Percentiles rank a stretch among this genome's conserved stretches.
phyloP scores from a whole-genome alignment of 64 coral and sea anemone species.

The Orbicella faveolata region DNA sequence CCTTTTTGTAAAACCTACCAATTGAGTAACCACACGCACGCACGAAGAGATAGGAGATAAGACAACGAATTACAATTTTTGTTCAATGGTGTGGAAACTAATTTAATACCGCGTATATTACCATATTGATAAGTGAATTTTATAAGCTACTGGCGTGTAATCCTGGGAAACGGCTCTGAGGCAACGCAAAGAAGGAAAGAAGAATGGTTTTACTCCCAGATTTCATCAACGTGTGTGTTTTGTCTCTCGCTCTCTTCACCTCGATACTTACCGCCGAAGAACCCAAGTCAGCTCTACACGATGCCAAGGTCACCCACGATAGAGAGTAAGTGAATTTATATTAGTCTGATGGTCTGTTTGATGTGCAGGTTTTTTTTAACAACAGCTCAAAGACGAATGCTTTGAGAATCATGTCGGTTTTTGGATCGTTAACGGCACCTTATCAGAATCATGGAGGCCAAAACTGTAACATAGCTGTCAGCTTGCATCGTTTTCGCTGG shows the following conservation, averaged over 20 bases:
- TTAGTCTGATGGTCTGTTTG: neutral
- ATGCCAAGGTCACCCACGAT: slow-evolving; percentile 48
- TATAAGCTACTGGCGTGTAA: neutral
- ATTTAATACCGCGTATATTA: neutral
- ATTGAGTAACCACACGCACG: neutral
- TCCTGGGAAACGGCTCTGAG: neutral
- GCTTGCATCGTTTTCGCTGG: neutral
- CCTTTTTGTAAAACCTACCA: neutral
- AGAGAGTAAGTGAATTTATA: slow-evolving; percentile 43
- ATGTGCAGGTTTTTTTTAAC: neutral
- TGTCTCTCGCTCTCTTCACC: neutral
- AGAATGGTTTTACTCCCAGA: neutral
- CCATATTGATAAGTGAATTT: neutral
- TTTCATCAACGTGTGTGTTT: neutral
- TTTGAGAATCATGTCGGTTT: neutral
- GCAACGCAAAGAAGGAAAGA: neutral
- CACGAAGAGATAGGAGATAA: neutral
- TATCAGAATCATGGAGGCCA: neutral
- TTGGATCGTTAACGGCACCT: neutral
- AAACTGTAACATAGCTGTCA: neutral
- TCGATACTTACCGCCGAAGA: neutral
- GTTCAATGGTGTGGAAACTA: neutral
- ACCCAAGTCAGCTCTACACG: slow-evolving; percentile 22
- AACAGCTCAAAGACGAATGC: neutral
- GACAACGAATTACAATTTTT: neutral